Percentiles rank a stretch among this genome's conserved stretches.
Evolutionary conservation across 1,140 invertebrate species (phyloP).

Genomic region (Eurosta solidaginis): DNA sequence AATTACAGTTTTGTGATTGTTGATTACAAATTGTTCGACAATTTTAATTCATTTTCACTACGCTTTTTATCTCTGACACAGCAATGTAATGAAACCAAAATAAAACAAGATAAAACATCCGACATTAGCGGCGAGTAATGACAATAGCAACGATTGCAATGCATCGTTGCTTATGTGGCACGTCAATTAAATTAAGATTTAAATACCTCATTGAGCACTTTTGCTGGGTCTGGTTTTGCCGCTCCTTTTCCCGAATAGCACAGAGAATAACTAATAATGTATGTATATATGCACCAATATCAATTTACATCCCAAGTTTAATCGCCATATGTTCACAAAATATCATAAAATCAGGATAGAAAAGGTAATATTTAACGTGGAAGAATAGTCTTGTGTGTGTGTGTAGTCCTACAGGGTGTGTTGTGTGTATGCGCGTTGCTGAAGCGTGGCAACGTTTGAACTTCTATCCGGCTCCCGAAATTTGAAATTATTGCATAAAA

Average conservation of each 20-base stretch:
- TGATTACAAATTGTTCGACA: not conserved
- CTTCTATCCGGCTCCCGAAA: conserved; percentile 43
- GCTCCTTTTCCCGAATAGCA: not conserved
- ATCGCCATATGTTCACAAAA: not conserved
- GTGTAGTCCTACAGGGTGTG: not conserved
- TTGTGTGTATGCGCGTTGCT: conserved; percentile 10
- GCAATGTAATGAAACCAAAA: not conserved
- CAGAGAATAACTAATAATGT: not conserved
- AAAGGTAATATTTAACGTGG: not conserved
- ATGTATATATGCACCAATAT: too few species aligned
- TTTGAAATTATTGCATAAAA: conserved; percentile 38
- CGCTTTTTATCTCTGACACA: not conserved
- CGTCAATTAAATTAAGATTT: not conserved
- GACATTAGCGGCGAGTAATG: not conserved
- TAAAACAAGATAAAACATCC: not conserved
- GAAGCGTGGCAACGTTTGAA: conserved; percentile 39
- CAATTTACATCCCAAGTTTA: not conserved
- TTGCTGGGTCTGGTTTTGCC: not conserved
- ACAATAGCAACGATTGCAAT: not conserved
- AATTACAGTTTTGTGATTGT: not conserved
- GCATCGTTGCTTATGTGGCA: not conserved
- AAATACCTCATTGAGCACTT: not conserved
- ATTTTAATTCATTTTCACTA: not conserved
- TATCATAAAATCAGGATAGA: not conserved
- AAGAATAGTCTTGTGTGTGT: not conserved